Base-by-base conservation (phyloP, 1,140 invertebrate species). In the Phthorimaea operculella region DNA sequence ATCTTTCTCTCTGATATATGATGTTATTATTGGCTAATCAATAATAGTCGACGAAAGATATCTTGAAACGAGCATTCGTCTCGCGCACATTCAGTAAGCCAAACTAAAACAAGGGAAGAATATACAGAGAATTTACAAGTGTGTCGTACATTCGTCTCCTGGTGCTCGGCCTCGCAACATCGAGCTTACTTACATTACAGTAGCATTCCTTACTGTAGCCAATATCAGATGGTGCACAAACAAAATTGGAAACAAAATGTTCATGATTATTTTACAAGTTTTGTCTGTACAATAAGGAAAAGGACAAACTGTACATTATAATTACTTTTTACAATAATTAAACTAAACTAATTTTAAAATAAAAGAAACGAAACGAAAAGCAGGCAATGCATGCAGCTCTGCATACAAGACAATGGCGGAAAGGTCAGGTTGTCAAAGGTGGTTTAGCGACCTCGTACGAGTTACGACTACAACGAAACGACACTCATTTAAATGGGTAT, bases 101-200 rank as follows among this genome's bases (percentile, higher is more conserved):
- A 82, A 83, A 82, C 64, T 63, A 82, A 83, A 81, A 78, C 58
- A 77, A 74, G 58, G 76, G 69, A 71, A 76, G 63, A 70, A 72
- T 69, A 58, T 66, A 71, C 51, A 70, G 57, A 74, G 58, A 72
- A 63, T 67, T 62, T 55, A 69, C 64, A 70, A 70, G 44, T 57
- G 15, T 50, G 14, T 50, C 12, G 48, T 50, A 12, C 17, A 14
- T 28, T 11, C 21, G 48, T 50, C 48, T 9, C 21, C 48, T 21
- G 17, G 10, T 15, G 64, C 71, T 70, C 18, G 5, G 16, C 64
- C 65, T 57, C 66, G 58, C 68, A 64, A 66, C 73, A 68, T 73
- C 81, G 75, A 72, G 64, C 79, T 90, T 92, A 93, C 92, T 93
- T 93, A 93, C 92, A 90, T 93, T 93, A 93, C 92, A 90, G 89